phyloP scores from a whole-genome alignment of 1,140 invertebrate genomes.

The Phenacoccus solenopsis region DNA sequence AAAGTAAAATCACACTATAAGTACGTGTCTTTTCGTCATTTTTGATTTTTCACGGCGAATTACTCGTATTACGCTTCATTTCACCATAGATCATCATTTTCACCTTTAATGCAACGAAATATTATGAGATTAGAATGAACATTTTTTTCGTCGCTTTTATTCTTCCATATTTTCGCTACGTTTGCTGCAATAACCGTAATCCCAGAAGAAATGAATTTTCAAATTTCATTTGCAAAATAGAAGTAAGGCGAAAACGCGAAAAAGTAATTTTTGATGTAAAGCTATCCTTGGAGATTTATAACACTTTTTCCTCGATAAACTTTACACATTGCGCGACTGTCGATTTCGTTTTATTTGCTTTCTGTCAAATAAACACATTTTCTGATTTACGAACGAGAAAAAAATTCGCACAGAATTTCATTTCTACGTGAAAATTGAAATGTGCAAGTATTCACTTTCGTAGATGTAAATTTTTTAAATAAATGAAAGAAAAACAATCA shows the following conservation, averaged over 20 bases:
- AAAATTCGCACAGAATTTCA: background rate
- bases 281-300: background rate
- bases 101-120: background rate
- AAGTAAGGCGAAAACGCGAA: background rate
- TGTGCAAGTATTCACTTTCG: too few species aligned
- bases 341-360: background rate
- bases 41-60: background rate
- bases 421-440: too few species aligned
- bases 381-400: background rate
- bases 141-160: background rate
- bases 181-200: background rate
- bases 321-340: background rate
- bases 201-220: background rate
- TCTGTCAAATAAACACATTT: background rate
- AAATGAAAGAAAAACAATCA: too few species aligned
- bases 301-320: background rate
- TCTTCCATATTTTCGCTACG: background rate
- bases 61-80: background rate
- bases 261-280: constrained; percentile 3
- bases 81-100: background rate
- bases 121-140: background rate
- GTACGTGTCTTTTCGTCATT: background rate
- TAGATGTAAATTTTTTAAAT: too few species aligned
- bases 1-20: background rate
- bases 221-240: too few species aligned